Conservation (phyloP, 2,797 vertebrate genomes). For the Acanthurus tractus region DNA sequence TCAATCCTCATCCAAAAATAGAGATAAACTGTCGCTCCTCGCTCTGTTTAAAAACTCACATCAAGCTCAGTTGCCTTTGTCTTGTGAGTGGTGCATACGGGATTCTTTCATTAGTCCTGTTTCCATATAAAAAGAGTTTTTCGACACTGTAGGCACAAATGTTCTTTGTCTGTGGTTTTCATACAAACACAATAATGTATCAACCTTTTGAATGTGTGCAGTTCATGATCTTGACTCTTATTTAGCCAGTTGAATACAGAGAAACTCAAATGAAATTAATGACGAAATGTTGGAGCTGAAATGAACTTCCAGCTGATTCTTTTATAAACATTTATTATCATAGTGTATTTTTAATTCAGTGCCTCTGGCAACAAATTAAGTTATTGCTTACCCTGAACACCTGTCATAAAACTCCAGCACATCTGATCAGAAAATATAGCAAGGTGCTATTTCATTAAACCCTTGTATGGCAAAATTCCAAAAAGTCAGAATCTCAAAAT, state of each 20-base stretch:
- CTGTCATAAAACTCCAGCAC: slow-evolving; percentile 43
- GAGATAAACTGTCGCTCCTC: background rate
- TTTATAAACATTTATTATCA: slow-evolving; percentile 57
- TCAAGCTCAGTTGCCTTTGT: too few relatives aligned
- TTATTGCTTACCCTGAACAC: slow-evolving; percentile 41
- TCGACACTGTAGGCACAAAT: slow-evolving; percentile 2
- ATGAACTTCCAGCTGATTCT: slow-evolving; percentile 33
- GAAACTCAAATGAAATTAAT: background rate
- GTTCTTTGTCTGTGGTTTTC: slow-evolving; percentile 13
- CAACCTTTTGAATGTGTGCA: background rate
- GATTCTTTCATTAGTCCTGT: slow-evolving; percentile 34
- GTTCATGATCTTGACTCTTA: background rate
- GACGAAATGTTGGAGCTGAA: slow-evolving; percentile 22
- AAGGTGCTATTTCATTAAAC: slow-evolving; percentile 26
- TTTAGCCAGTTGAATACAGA: slow-evolving; percentile 21
- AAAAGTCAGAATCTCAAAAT: background rate
- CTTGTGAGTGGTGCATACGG: slow-evolving; percentile 3
- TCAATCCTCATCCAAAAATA: background rate
- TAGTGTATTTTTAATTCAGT: slow-evolving; percentile 46
- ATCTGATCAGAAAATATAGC: slow-evolving; percentile 40
- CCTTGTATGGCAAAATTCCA: background rate
- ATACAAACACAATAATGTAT: background rate
- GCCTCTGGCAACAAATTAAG: slow-evolving; percentile 53
- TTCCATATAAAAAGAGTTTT: slow-evolving; percentile 28
- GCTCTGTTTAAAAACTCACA: slow-evolving; percentile 10